Evolutionary conservation across 2,113 vertebrate species (phyloP), one percentile per base, ranked within the genome.

Genomic region (Paramisgurnus dabryanus): DNA sequence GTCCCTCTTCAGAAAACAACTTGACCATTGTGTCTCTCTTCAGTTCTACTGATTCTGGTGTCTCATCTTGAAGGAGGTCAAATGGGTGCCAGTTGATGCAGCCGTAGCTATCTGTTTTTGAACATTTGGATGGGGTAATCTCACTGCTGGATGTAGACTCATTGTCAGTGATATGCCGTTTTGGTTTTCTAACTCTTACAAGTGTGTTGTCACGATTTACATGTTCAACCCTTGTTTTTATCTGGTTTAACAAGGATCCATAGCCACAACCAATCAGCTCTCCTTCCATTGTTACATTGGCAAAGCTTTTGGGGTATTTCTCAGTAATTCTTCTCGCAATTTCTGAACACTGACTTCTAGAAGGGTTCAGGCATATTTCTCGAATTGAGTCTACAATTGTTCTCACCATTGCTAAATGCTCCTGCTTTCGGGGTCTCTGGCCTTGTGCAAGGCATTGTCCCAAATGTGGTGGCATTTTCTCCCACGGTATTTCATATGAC

Each of bases 101-200:
- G 50, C 73, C 57, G 17, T 76, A 76, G 40, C 73, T 63, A 63
- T 76, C 73, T 8, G 57, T 63, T 76, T 76, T 76, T 63, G 73
- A 43, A 22, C 73, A 76, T 76, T 76, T 76, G 58, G 73, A 58
- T 61, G 73, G 34, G 6, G 73, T 41, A 13, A 15, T 58, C 57
- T 76, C 57, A 27, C 22, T 57, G 55, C 40, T 68, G 9, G 67
- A 40, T 63, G 73, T 18, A 76, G 39, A 63, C 57, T 63, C 60
- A 9, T 9, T 13, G 50, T 53, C 50, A 53, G 2, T 13, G 4
- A 15, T 53, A 12, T 12, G 11, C 11, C 50, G 50, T 53, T 53
- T 53, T 53, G 50, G 0, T 53, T 4, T 53, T 53, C 50, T 53
- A 53, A 53, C 50, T 53, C 50, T 53, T 12, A 53, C 50, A 11